phyloP scores from a whole-genome alignment of 1,140 invertebrate genomes.

The Oncopodura yosiiana region DNA sequence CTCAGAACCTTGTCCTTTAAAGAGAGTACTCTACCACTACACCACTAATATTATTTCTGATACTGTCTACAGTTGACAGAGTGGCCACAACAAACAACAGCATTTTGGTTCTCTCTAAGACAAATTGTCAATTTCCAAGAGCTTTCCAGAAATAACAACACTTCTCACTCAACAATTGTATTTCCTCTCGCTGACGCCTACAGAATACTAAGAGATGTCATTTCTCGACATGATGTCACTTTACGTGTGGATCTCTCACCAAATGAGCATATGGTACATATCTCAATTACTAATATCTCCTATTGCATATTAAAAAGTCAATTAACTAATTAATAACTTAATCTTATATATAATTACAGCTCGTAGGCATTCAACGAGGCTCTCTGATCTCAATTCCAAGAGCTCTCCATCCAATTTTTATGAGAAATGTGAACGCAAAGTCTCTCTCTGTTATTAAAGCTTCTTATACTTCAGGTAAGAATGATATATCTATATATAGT shows the following conservation, averaged over 20 bases:
- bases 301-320: background rate
- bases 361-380: constrained; percentile 38
- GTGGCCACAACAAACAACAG: constrained; percentile 23
- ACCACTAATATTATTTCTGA: too few species aligned
- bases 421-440: constrained; percentile 28
- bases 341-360: constrained; percentile 26
- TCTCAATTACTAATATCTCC: background rate
- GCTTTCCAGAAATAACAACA: constrained; percentile 32
- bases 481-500: too few species aligned
- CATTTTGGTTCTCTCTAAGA: constrained; percentile 35
- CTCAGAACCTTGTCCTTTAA: too few species aligned
- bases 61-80: constrained; percentile 28
- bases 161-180: constrained; percentile 34
- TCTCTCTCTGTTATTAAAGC: constrained; percentile 34
- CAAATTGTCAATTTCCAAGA: constrained; percentile 36
- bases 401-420: constrained; percentile 37
- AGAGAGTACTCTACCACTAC: too few species aligned
- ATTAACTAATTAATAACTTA: background rate
- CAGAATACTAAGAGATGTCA: constrained; percentile 37
- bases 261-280: constrained; percentile 37
- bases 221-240: constrained; percentile 37
- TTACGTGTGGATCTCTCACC: constrained; percentile 37
- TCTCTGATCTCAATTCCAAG: constrained; percentile 38
- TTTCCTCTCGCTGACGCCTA: constrained; percentile 37
- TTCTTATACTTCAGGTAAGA: constrained; percentile 34